phyloP scores from a whole-genome alignment of 2,888 invertebrate species.

The Tipula unca region DNA sequence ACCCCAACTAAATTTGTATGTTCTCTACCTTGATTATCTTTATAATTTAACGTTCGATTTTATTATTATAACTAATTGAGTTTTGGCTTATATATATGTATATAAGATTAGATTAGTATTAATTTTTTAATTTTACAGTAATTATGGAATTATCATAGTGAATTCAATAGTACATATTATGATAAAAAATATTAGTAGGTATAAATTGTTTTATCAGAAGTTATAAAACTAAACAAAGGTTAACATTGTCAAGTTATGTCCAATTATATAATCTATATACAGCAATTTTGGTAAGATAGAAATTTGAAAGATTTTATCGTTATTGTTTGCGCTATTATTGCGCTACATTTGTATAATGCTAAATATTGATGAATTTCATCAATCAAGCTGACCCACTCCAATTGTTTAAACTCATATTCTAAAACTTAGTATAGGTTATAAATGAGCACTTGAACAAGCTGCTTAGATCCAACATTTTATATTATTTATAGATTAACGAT shows the following conservation, averaged over 20 bases:
- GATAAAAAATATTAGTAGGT: background rate
- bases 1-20: background rate
- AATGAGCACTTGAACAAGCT: background rate
- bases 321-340: too few relatives aligned
- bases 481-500: background rate
- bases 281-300: too few relatives aligned
- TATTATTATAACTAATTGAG: background rate
- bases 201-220: background rate
- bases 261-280: background rate
- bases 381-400: too few relatives aligned
- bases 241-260: background rate
- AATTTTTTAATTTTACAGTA: background rate
- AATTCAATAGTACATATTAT: background rate
- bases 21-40: too few relatives aligned
- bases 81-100: background rate
- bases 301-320: too few relatives aligned
- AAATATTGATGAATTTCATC: too few relatives aligned
- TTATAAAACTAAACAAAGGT: background rate
- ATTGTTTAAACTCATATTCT: background rate
- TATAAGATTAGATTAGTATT: background rate
- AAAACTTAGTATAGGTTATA: background rate
- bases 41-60: too few relatives aligned
- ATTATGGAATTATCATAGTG: background rate
- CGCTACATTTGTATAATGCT: too few relatives aligned
- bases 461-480: background rate